Evolutionary conservation across 2,888 invertebrate genomes (phyloP), one percentile per base, ranked within the genome.

Genomic region (Glyphotaelius pellucidus): DNA sequence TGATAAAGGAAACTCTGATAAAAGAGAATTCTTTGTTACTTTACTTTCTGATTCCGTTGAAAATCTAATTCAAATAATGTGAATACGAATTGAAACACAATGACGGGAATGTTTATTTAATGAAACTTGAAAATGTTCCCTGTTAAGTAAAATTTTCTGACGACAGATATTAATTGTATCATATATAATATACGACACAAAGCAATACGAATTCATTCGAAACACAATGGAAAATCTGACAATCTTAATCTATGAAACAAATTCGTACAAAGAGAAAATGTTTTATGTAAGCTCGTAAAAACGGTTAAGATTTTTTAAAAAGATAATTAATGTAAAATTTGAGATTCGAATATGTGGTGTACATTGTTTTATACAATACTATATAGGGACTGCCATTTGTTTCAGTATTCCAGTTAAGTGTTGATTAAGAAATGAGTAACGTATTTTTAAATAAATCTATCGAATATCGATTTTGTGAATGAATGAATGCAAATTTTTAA

Each of bases 101-200:
- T 47, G 30, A 86, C 11, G 14, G 67, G 87, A 87, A 87, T 87
- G 52, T 32, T 15, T 31, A 31, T 87, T 52, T 87, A 87, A 87
- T 52, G 87, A 25, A 87, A 30, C 52, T 19, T 87, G 52, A 52
- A 87, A 87, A 87, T 87, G 87, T 32, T 87, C 31, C 47, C 31
- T 52, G 86, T 87, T 52, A 42, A 47, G 52, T 87, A 87, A 67
- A 87, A 52, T 87, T 52, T 87, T 87, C 15, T 52, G 52, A 67
- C 15, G 67, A 87, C 87, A 87, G 87, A 52, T 87, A 87, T 87
- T 87, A 87, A 87, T 87, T 87, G 67, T 87, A 87, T 87, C 47
- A 19, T 52, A 19, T 52, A 87, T 87, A 87, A 15, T 86, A n/a
- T 86, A 47, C 86, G 31, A 87, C 52, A 87, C 87, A 87, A 87